A percentile compares a stretch with the other conserved stretches of the same genome.
These are phyloP conservation scores for Drosophila ustulata DNA, from an alignment of 2,888 invertebrate species.

Conservation along the genomic window DNA sequence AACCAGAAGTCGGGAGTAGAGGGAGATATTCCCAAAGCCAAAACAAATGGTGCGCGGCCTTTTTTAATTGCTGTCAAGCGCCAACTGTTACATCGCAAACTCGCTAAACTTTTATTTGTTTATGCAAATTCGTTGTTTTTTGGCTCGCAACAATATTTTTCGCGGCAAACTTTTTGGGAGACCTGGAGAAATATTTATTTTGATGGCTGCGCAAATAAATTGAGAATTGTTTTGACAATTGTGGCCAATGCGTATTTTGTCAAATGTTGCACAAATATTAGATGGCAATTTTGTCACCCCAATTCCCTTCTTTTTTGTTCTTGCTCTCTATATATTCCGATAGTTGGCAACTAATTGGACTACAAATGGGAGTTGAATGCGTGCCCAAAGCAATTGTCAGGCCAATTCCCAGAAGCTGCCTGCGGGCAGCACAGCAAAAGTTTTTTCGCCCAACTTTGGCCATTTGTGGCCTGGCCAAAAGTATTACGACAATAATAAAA, in stretches of 20 bases:
- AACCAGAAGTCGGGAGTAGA: conserved; percentile 18
- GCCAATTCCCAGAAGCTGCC: conserved; percentile 25
- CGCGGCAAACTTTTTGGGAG: conserved; percentile 52
- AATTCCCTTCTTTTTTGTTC: conserved; percentile 1
- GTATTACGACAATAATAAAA: conserved; percentile 32
- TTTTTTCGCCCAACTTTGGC: conserved; percentile 34
- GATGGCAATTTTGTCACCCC: conserved; percentile 6
- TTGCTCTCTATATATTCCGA: not conserved
- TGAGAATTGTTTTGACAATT: conserved; percentile 71
- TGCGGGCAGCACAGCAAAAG: conserved; percentile 1
- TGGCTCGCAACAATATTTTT: conserved; percentile 60
- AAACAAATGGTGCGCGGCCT: conserved; percentile 44
- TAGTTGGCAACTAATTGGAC: conserved; percentile 43
- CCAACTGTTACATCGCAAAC: conserved; percentile 71
- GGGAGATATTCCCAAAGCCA: conserved; percentile 13
- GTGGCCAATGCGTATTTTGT: conserved; percentile 36
- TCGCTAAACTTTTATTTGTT: conserved; percentile 71
- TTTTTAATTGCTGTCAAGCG: conserved; percentile 75
- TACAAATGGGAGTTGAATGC: conserved; percentile 42
- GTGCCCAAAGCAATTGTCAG: conserved; percentile 40
- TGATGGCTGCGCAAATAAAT: conserved; percentile 64
- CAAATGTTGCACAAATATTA: conserved; percentile 44
- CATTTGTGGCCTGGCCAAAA: conserved; percentile 45
- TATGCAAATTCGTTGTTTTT: conserved; percentile 69
- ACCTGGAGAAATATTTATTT: conserved; percentile 28